These are phyloP conservation scores for Drosophila kepulauana DNA, from an alignment of 1,140 invertebrate species.

Conservation along the genomic window DNA sequence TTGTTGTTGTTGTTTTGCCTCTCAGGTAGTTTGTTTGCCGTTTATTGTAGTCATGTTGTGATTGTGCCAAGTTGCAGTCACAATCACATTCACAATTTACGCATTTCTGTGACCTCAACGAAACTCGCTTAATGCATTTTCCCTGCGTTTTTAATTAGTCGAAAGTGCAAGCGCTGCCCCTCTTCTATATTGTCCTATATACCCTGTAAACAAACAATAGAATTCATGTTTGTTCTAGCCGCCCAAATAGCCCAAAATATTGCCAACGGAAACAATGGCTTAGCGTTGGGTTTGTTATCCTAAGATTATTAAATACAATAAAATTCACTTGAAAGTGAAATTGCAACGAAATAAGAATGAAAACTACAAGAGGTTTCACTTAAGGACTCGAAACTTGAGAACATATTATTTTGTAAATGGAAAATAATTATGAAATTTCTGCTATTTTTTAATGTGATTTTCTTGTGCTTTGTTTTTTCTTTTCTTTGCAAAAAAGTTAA, in stretches of 20 bases:
- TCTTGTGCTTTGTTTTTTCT: too few relatives aligned
- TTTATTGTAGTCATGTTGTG: constrained; percentile 52
- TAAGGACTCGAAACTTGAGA: too few relatives aligned
- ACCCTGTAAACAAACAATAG: constrained; percentile 8
- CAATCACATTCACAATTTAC: constrained; percentile 28
- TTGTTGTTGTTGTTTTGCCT: constrained; percentile 3
- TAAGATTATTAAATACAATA: not conserved
- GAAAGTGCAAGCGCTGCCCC: constrained; percentile 23
- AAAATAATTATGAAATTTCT: too few relatives aligned
- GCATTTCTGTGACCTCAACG: constrained; percentile 22
- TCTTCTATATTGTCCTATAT: not conserved
- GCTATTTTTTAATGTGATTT: too few relatives aligned
- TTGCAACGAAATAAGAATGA: not conserved
- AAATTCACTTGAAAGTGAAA: not conserved
- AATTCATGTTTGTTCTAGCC: not conserved
- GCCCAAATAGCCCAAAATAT: not conserved
- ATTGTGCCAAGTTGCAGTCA: constrained; percentile 38
- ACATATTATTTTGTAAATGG: too few relatives aligned
- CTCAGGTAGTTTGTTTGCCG: constrained; percentile 64
- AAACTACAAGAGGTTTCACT: too few relatives aligned
- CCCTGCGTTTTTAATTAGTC: constrained; percentile 44
- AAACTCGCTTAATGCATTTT: constrained; percentile 41
- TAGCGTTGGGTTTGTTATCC: not conserved
- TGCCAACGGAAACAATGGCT: not conserved
- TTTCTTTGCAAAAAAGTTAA: too few relatives aligned